Evolutionary conservation across 2,113 vertebrate species (phyloP).

Genomic region (Myotis yumanensis): DNA sequence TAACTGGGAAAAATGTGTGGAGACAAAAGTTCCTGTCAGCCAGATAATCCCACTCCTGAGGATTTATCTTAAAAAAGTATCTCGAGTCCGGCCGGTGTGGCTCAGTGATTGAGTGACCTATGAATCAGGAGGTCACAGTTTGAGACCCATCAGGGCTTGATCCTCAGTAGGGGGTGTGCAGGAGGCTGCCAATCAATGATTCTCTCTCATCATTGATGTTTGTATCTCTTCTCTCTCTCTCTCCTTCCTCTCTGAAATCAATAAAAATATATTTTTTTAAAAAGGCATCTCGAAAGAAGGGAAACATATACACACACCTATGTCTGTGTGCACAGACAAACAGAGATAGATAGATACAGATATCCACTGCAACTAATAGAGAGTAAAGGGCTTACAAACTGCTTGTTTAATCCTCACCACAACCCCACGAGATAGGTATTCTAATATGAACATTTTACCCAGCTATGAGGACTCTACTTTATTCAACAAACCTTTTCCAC

Average conservation of each 20-base stretch:
- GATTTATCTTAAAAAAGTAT: background rate
- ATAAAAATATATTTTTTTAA: too few relatives aligned
- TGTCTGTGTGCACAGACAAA: background rate
- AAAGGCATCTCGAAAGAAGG: background rate
- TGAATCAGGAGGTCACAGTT: too few relatives aligned
- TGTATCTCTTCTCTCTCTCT: too few relatives aligned
- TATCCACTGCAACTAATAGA: background rate
- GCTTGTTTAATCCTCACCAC: background rate
- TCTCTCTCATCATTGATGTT: too few relatives aligned
- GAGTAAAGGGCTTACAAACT: background rate
- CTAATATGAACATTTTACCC: background rate
- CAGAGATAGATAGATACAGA: background rate
- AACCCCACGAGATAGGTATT: too few relatives aligned
- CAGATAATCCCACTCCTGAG: background rate
- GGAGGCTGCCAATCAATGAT: background rate
- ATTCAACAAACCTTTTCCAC: background rate
- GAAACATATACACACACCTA: background rate
- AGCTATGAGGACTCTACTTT: background rate
- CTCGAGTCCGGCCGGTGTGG: too few relatives aligned
- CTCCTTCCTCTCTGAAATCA: too few relatives aligned
- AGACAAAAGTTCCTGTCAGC: background rate
- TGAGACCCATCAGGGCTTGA: too few relatives aligned
- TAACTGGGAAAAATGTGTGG: accelerated
- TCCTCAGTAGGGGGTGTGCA: too few relatives aligned
- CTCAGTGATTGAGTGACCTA: too few relatives aligned